Evolutionary conservation across 1,140 invertebrate genomes (phyloP), one percentile per base, ranked within the genome.

Genomic region (Hormaphis cornu): DNA sequence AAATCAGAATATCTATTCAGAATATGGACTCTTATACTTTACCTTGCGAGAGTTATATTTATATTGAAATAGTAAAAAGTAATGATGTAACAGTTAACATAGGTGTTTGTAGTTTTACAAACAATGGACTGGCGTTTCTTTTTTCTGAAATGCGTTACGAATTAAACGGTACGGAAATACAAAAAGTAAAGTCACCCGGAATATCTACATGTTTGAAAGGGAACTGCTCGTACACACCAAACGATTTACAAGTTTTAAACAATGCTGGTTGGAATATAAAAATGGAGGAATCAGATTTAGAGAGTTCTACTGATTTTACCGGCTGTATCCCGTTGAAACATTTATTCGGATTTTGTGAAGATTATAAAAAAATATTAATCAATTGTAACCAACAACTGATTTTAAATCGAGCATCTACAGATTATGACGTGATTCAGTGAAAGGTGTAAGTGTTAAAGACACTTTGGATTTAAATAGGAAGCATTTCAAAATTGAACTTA

Each of bases 91-190:
- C 20, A 3, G 69, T 10, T 20, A 9, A 5, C 24, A 8, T 9
- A 12, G 20, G 30, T 16, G n/a, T 20, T 8, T 12, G 16, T 0
- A 4, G 10, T 20, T 58, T 72, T 24, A 48, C 58, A 18, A 70
- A 73, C 26, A 72, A 72, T 12, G 42, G 59, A 1, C 28, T 70
- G 5, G 72, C 75, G 28, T 76, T 76, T 74, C 70, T 81, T 10
- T 81, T 81, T 74, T 75, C 78, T 70, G 78, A 80, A 72, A 78
- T 80, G n/a, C 73, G 78, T 42, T 81, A 79, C 72, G 77, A 80
- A 74, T 8, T 81, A 3, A 79, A 79, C 72, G 77, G 75, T 28
- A 71, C 78, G 3, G 77, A 78, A 73, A 77, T 81, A 59, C 78
- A 82, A 76, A 66, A 73, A 42, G 75, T 73, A 58, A 76, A 76